Evolutionary conservation across 2,888 invertebrate genomes (phyloP).

Genomic region (Hirtodrosophila trivittata): DNA sequence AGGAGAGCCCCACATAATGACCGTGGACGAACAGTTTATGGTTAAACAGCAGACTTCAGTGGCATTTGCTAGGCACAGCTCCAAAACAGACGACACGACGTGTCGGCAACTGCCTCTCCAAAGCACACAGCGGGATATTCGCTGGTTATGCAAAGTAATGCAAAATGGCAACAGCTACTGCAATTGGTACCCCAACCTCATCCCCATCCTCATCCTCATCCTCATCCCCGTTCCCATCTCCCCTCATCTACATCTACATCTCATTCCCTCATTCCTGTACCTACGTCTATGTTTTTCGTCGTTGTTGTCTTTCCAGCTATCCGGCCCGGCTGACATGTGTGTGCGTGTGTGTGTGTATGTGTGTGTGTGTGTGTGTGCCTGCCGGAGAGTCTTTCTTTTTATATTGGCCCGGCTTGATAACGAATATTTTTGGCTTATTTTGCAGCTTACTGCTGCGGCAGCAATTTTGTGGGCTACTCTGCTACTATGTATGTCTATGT

Average conservation of each 20-base stretch:
- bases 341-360: slow-evolving; percentile 13
- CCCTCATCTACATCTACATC: neutral
- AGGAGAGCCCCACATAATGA: slow-evolving; percentile 56
- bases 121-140: slow-evolving; percentile 56
- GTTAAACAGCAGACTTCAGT: slow-evolving; percentile 62
- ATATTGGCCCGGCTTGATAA: slow-evolving; percentile 76
- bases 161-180: slow-evolving; percentile 71
- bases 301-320: slow-evolving; percentile 66
- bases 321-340: slow-evolving; percentile 33
- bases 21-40: slow-evolving; percentile 73
- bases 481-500: slow-evolving; percentile 5
- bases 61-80: slow-evolving; percentile 36
- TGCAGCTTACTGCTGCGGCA: slow-evolving; percentile 78
- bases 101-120: slow-evolving; percentile 38
- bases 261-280: slow-evolving; percentile 1
- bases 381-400: slow-evolving; percentile 58
- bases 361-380: slow-evolving; percentile 19
- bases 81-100: slow-evolving; percentile 45
- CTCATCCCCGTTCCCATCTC: neutral
- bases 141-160: slow-evolving; percentile 75
- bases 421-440: slow-evolving; percentile 78
- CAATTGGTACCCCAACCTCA: slow-evolving; percentile 59
- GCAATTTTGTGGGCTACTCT: slow-evolving; percentile 64
- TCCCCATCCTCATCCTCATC: neutral
- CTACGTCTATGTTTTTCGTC: slow-evolving; percentile 28